A percentile compares a stretch with the other conserved stretches of the same genome.
Evolutionary conservation across 2,113 vertebrate species (phyloP).

Genomic region (Bufo bufo): DNA sequence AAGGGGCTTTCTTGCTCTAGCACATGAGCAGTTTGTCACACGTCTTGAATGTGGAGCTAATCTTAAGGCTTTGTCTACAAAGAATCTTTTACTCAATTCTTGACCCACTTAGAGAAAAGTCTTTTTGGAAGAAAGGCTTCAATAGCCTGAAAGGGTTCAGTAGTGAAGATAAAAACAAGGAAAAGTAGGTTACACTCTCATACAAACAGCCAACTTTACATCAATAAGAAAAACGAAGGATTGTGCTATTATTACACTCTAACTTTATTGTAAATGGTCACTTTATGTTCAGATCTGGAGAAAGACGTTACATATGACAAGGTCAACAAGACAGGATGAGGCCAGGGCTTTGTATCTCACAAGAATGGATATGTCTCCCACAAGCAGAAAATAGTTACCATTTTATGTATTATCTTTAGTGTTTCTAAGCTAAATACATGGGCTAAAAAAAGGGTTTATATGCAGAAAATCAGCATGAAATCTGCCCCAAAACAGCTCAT

Average conservation of each 20-base stretch:
- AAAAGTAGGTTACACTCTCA: neutral
- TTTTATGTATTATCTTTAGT: neutral
- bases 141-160: constrained; percentile 21
- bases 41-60: constrained; percentile 36
- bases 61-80: constrained; percentile 30
- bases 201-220: neutral
- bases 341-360: too few relatives aligned
- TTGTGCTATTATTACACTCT: neutral
- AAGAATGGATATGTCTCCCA: neutral
- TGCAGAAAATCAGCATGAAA: too few relatives aligned
- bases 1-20: neutral
- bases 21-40: neutral
- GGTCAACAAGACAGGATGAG: neutral
- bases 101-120: constrained; percentile 42
- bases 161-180: neutral
- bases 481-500: too few relatives aligned
- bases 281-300: neutral
- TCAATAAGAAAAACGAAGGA: neutral
- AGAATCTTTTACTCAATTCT: constrained; percentile 27
- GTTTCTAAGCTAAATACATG: too few relatives aligned
- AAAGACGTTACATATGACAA: neutral
- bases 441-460: too few relatives aligned
- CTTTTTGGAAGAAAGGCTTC: neutral
- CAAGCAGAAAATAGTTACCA: neutral
- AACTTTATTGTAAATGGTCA: neutral